Conservation (phyloP, 1,140 invertebrate species). For the Chymomyza costata region DNA sequence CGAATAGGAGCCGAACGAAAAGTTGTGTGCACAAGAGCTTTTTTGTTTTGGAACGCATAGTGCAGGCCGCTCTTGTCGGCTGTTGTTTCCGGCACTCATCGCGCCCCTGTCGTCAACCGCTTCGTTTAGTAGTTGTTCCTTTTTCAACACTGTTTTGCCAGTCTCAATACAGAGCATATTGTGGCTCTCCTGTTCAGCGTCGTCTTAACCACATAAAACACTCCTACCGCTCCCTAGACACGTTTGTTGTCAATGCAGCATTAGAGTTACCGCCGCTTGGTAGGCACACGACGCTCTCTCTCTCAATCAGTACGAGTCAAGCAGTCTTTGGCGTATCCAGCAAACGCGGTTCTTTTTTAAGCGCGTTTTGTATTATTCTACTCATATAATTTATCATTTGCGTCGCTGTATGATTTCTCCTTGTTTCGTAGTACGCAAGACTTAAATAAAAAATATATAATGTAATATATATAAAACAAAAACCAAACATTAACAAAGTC, state of each 20-base stretch:
- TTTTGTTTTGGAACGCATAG: too few species aligned
- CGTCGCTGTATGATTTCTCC: constrained; percentile 75
- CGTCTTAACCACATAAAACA: too few species aligned
- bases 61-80: too few species aligned
- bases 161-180: too few species aligned
- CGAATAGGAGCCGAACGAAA: too few species aligned
- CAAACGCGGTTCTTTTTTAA: constrained; percentile 75
- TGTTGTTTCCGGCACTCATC: too few species aligned
- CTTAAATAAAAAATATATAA: constrained; percentile 10
- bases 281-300: constrained; percentile 35
- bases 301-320: constrained; percentile 73
- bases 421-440: constrained; percentile 72
- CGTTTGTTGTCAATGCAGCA: constrained; percentile 14
- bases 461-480: constrained; percentile 8
- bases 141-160: too few species aligned
- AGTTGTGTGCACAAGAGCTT: too few species aligned
- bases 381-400: constrained; percentile 76
- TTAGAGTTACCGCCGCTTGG: constrained; percentile 25
- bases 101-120: too few species aligned
- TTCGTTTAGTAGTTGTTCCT: too few species aligned
- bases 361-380: constrained; percentile 75
- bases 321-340: constrained; percentile 75
- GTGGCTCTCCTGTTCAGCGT: too few species aligned
- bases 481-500: constrained; percentile 7
- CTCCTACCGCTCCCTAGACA: too few species aligned